Evolutionary conservation across 2,888 invertebrate species (phyloP), one percentile per base, ranked within the genome.

Genomic region (Scaptomyza parva): DNA sequence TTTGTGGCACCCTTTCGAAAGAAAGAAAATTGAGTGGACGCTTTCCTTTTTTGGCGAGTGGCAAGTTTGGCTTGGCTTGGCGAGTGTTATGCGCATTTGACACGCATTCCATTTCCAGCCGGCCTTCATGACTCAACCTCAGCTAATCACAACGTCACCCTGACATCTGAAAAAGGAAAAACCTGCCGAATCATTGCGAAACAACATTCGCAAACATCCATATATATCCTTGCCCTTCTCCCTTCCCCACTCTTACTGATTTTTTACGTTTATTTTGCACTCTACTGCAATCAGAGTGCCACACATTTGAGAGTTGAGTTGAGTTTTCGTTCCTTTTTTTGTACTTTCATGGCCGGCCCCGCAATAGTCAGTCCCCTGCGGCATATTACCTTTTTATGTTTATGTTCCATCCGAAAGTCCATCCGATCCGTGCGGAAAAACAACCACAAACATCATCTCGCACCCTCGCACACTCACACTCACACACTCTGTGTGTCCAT

Each of bases 361-460:
- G 54, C 43, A 53, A 43, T 61, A 41, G 68, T 87, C 82, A 41
- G 68, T 87, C 82, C 82, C 82, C 66, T 50, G 88, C 79, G 82
- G 72, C 86, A 70, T 82, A 82, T 82, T 82, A 82, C 82, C 86
- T 87, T 82, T 81, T 82, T 82, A 82, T 87, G 82, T 82, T 82
- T 82, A 82, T 82, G 86, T 65, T 63, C 57, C 57, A 54, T n/a
- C n/a, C n/a, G n/a, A n/a, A 50, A 17, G 37, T 9, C 37, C 17
- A 61, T 69, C 63, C 62, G 55, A 77, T 60, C 51, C 86, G 70
- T 67, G 68, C 48, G 64, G 47, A 51, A 63, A 61, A 65, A 48
- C 70, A 71, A 43, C 65, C 60, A 61, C 50, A 44, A 53, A 28
- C 12, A 12, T 8, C 37, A 12, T 20, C 58, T 30, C 12, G 39